Percentiles rank a stretch among this genome's conserved stretches.
These are phyloP conservation scores for Kryphioiulus occultus DNA, from an alignment of 2,888 invertebrate species.

Conservation along the genomic window DNA sequence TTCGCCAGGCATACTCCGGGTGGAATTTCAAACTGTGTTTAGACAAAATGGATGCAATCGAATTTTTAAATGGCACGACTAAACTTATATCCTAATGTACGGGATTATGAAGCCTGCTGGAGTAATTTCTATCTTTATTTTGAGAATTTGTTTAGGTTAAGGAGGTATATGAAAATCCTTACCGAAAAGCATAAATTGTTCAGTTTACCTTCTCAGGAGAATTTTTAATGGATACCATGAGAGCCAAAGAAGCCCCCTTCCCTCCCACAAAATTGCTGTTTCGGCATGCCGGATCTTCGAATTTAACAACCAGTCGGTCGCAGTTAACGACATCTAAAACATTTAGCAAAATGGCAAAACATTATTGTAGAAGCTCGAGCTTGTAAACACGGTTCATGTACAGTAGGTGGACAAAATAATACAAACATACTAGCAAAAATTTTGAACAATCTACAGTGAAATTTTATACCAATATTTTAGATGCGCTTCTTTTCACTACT, in stretches of 20 bases:
- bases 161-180: not conserved
- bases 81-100: no score
- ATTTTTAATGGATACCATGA: slow-evolving; percentile 39
- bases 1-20: slow-evolving; percentile 75
- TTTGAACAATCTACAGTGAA: no score
- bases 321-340: not conserved
- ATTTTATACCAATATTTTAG: no score
- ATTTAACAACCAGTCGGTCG: not conserved
- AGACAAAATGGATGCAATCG: not conserved
- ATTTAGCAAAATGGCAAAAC: not conserved
- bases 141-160: not conserved
- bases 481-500: no score
- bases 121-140: not conserved
- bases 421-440: no score
- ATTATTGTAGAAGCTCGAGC: not conserved
- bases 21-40: slow-evolving; percentile 68
- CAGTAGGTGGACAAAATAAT: no score
- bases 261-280: slow-evolving; percentile 52
- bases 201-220: not conserved
- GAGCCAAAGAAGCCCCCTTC: slow-evolving; percentile 53
- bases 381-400: no score
- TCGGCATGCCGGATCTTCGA: slow-evolving; percentile 57
- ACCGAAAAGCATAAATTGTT: not conserved
- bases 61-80: no score
- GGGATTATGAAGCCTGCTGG: no score